These are phyloP conservation scores for Tachina lurida DNA, from an alignment of 2,888 invertebrate genomes.

Conservation along the genomic window DNA sequence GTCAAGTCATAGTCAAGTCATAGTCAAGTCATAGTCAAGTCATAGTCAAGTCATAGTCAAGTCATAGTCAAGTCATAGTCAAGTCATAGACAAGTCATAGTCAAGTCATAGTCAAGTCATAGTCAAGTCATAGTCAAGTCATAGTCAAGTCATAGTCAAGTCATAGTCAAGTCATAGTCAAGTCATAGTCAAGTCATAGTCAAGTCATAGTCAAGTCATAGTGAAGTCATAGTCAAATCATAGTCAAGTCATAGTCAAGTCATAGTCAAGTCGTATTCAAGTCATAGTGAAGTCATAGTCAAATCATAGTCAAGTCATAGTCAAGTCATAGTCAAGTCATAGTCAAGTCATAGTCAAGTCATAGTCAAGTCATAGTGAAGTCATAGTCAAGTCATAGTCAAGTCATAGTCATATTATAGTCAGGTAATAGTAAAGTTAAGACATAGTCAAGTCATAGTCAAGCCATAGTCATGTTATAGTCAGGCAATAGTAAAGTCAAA, in stretches of 20 bases:
- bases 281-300: neutral
- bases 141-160: too few relatives aligned
- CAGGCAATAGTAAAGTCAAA: neutral
- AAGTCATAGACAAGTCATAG: neutral
- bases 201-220: neutral
- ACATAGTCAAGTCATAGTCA: neutral
- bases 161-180: neutral
- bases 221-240: neutral
- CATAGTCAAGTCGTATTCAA: neutral
- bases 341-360: neutral
- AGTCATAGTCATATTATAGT: neutral
- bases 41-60: neutral
- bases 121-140: neutral
- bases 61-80: neutral
- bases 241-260: too few relatives aligned
- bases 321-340: too few relatives aligned
- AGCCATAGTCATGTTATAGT: neutral
- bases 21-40: too few relatives aligned
- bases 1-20: neutral
- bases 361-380: too few relatives aligned
- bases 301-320: neutral
- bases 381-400: neutral
- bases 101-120: too few relatives aligned
- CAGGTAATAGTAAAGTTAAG: neutral
- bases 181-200: neutral